A percentile compares a stretch with the other conserved stretches of the same genome.
These are phyloP conservation scores for Rhincodon typus DNA, from an alignment of 2,797 vertebrate species.

Conservation along the genomic window DNA sequence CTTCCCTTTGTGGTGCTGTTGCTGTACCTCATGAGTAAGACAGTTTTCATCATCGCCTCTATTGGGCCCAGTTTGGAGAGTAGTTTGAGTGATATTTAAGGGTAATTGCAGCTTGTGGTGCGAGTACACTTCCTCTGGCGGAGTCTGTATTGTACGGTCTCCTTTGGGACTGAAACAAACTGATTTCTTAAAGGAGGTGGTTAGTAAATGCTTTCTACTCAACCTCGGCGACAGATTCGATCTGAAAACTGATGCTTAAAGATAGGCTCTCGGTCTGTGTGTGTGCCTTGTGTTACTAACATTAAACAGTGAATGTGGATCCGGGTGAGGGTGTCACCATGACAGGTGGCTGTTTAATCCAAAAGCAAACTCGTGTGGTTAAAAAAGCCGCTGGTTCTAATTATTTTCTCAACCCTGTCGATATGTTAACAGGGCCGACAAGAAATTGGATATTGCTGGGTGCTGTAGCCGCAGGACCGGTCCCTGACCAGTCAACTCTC, in stretches of 20 bases:
- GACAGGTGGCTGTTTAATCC: constrained; percentile 18
- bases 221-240: not conserved
- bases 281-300: not conserved
- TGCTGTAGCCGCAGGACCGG: not conserved
- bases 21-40: not conserved
- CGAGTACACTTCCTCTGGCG: not conserved
- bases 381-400: constrained; percentile 7
- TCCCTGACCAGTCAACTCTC: no score
- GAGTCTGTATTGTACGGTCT: not conserved
- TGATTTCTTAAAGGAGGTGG: not conserved
- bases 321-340: not conserved
- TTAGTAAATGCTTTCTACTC: not conserved
- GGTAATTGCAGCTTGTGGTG: constrained; percentile 11
- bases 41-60: not conserved
- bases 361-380: not conserved
- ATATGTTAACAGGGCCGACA: not conserved
- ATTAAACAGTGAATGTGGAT: no score
- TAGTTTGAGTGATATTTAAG: not conserved
- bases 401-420: not conserved
- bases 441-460: constrained; percentile 5
- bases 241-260: not conserved
- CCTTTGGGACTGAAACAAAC: not conserved
- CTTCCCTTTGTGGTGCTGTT: not conserved
- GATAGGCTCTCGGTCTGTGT: not conserved
- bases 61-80: not conserved